Conservation (phyloP, 1,140 invertebrate genomes). For the Drosophila pandora region DNA sequence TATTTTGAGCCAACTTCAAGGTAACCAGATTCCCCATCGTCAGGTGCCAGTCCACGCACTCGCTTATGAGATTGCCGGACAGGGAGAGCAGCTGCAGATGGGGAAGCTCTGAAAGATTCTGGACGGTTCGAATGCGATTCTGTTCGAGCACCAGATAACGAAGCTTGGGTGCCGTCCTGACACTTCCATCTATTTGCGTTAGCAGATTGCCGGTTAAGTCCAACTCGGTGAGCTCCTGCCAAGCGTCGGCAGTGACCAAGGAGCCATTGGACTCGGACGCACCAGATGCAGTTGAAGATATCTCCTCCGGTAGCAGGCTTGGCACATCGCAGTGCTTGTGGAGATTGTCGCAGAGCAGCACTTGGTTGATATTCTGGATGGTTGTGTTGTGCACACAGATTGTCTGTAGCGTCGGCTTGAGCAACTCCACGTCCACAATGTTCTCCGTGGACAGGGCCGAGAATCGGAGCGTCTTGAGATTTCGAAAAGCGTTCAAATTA, state of each 20-base stretch:
- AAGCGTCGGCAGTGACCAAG: slow-evolving; percentile 79
- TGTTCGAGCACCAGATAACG: slow-evolving; percentile 89
- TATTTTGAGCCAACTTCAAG: slow-evolving; percentile 95
- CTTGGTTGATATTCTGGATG: slow-evolving; percentile 87
- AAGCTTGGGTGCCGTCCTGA: slow-evolving; percentile 91
- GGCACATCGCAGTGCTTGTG: slow-evolving; percentile 85
- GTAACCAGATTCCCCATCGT: slow-evolving; percentile 94
- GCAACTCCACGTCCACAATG: slow-evolving; percentile 86
- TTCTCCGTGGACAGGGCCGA: slow-evolving; percentile 87
- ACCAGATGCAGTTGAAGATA: background rate
- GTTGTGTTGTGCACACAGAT: slow-evolving; percentile 87
- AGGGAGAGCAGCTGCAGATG: slow-evolving; percentile 90
- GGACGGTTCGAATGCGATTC: slow-evolving; percentile 90
- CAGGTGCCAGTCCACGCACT: slow-evolving; percentile 91
- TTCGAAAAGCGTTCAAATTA: slow-evolving; percentile 92
- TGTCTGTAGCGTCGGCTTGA: slow-evolving; percentile 88
- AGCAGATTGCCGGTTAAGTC: slow-evolving; percentile 93
- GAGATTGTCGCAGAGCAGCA: slow-evolving; percentile 91
- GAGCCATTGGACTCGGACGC: slow-evolving; percentile 13
- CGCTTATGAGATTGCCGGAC: slow-evolving; percentile 89
- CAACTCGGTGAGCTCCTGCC: slow-evolving; percentile 88
- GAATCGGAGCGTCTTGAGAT: slow-evolving; percentile 87
- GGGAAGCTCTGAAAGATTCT: slow-evolving; percentile 91
- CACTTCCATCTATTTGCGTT: slow-evolving; percentile 90
- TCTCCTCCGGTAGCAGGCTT: slow-evolving; percentile 50